Percentiles rank a stretch among this genome's conserved stretches.
Evolutionary conservation across 2,797 vertebrate genomes (phyloP).

Genomic region (Acridotheres tristis): DNA sequence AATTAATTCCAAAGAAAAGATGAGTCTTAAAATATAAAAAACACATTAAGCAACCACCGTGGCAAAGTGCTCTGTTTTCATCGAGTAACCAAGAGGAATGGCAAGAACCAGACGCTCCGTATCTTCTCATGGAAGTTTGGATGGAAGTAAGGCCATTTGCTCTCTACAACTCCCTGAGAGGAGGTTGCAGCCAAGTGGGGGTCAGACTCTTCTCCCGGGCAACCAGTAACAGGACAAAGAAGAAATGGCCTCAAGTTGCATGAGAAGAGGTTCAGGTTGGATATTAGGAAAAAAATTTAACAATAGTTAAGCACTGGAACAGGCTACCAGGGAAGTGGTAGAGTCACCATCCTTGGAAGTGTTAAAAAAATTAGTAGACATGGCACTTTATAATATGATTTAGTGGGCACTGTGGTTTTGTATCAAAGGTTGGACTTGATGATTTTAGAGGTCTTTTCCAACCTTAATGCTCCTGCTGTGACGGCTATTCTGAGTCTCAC

Average conservation of each 20-base stretch:
- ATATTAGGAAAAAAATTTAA: neutral
- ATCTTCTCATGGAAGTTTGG: neutral
- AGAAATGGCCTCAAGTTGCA: neutral
- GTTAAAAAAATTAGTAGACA: neutral
- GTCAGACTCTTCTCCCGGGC: neutral
- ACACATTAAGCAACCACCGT: neutral
- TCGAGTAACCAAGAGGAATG: neutral
- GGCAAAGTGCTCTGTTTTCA: neutral
- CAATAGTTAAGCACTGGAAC: neutral
- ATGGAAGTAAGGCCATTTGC: neutral
- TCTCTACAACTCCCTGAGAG: neutral
- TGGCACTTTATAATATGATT: neutral
- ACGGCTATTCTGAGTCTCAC: neutral
- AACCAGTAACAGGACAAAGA: neutral
- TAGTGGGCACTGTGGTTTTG: neutral
- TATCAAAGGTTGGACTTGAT: neutral
- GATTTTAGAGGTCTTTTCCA: neutral
- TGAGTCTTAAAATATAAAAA: neutral
- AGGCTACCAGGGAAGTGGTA: neutral
- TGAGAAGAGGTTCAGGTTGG: neutral
- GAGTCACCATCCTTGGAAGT: neutral
- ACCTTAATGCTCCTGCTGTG: neutral
- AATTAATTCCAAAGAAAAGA: neutral
- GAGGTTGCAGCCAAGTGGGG: too few relatives aligned
- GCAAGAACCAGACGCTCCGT: fast-evolving